Evolutionary conservation across 2,797 vertebrate genomes (phyloP).

Genomic region (Falco biarmicus): DNA sequence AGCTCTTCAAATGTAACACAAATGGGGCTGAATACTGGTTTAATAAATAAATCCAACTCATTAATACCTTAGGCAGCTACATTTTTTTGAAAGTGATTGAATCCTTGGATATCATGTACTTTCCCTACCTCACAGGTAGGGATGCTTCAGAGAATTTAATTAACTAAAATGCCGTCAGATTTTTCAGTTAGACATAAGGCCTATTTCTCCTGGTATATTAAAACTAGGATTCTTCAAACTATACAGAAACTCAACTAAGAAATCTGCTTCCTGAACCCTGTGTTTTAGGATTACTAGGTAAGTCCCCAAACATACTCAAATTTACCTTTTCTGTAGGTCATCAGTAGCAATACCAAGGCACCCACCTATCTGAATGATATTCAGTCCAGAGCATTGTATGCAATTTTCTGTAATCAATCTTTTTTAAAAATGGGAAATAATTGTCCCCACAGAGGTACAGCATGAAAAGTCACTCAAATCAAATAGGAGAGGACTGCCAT

Average conservation of each 20-base stretch:
- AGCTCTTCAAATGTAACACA: neutral
- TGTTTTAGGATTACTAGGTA: neutral
- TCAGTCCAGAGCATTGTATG: neutral
- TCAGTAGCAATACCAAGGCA: neutral
- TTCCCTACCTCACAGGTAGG: neutral
- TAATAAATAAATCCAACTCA: neutral
- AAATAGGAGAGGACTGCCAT: neutral
- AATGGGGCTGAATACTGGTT: neutral
- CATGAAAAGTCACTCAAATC: neutral
- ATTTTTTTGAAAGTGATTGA: neutral
- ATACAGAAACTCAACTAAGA: neutral
- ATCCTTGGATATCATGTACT: neutral
- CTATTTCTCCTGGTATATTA: neutral
- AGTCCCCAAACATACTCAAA: neutral
- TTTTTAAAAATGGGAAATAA: neutral
- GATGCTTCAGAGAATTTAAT: neutral
- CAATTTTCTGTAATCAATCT: neutral
- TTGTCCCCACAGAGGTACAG: neutral
- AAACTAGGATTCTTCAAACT: neutral
- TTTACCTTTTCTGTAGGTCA: neutral
- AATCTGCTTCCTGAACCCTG: neutral
- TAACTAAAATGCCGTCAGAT: neutral
- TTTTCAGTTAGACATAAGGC: neutral
- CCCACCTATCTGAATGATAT: neutral
- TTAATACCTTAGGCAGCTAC: neutral